A percentile compares a stretch with the other conserved stretches of the same genome.
Evolutionary conservation across 1,140 invertebrate genomes (phyloP).

Genomic region (Zaprionus lachaisei): DNA sequence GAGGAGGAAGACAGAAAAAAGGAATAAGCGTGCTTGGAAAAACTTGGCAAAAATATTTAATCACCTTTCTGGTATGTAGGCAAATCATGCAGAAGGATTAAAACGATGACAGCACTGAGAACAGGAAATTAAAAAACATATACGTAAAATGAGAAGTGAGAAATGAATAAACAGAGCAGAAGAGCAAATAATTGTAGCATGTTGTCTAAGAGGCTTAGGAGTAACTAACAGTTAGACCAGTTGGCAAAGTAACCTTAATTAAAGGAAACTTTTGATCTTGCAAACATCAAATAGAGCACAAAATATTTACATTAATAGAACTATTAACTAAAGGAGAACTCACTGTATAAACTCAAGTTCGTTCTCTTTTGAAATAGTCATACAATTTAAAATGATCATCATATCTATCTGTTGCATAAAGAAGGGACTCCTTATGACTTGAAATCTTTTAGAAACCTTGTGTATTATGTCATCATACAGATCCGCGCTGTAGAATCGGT

Average conservation of each 20-base stretch:
- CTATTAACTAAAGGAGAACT: neutral
- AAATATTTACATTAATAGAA: neutral
- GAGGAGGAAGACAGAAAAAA: neutral
- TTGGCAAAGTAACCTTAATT: too few relatives aligned
- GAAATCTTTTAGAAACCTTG: too few relatives aligned
- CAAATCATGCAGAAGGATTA: constrained; percentile 3
- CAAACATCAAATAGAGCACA: neutral
- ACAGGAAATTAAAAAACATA: constrained; percentile 4
- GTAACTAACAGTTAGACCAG: too few relatives aligned
- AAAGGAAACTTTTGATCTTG: too few relatives aligned
- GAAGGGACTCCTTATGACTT: too few relatives aligned
- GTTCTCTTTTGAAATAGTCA: too few relatives aligned
- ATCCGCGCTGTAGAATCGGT: too few relatives aligned
- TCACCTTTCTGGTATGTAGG: neutral
- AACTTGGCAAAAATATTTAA: neutral
- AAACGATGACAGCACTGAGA: neutral
- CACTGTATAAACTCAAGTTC: too few relatives aligned
- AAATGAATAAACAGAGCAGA: neutral
- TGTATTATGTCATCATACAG: too few relatives aligned
- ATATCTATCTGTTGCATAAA: too few relatives aligned
- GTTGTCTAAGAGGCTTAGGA: too few relatives aligned
- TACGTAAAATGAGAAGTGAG: neutral
- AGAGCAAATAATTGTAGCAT: neutral
- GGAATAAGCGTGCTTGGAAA: neutral
- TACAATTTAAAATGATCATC: too few relatives aligned